Evolutionary conservation across 1,140 invertebrate genomes (phyloP).

Genomic region (Drosophila pseudoananassae): DNA sequence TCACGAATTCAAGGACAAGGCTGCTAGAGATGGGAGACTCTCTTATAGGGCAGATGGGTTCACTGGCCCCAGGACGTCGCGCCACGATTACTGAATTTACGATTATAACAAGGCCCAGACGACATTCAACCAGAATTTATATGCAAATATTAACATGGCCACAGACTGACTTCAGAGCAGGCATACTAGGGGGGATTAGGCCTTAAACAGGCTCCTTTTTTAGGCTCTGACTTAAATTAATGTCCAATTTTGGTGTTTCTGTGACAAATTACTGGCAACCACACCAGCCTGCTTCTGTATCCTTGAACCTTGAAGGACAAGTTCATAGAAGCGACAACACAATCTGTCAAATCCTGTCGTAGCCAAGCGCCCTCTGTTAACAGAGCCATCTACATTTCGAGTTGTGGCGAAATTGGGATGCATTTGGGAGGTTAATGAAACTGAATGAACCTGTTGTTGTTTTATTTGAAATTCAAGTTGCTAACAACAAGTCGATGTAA

Average conservation of each 20-base stretch:
- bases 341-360: constrained; percentile 29
- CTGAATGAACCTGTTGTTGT: constrained; percentile 59
- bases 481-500: constrained; percentile 41
- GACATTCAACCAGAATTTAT: constrained; percentile 8
- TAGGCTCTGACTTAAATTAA: constrained; percentile 15
- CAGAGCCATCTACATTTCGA: constrained; percentile 28
- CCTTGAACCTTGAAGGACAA: constrained; percentile 32
- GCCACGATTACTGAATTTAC: constrained; percentile 37
- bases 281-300: constrained; percentile 6
- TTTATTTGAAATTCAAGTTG: constrained; percentile 48
- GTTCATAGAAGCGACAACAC: neutral
- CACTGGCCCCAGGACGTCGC: constrained; percentile 54
- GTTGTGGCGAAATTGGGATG: constrained; percentile 50
- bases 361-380: neutral
- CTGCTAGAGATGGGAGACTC: neutral
- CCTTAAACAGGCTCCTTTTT: neutral
- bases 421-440: constrained; percentile 55
- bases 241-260: constrained; percentile 12
- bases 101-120: constrained; percentile 40
- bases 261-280: constrained; percentile 15
- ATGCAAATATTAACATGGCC: neutral
- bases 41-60: constrained; percentile 33
- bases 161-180: neutral
- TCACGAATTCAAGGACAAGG: neutral
- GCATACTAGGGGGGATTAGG: no score